Percentiles rank a stretch among this genome's conserved stretches.
Evolutionary conservation across 2,797 vertebrate genomes (phyloP).

Genomic region (Uromys caudimaculatus): DNA sequence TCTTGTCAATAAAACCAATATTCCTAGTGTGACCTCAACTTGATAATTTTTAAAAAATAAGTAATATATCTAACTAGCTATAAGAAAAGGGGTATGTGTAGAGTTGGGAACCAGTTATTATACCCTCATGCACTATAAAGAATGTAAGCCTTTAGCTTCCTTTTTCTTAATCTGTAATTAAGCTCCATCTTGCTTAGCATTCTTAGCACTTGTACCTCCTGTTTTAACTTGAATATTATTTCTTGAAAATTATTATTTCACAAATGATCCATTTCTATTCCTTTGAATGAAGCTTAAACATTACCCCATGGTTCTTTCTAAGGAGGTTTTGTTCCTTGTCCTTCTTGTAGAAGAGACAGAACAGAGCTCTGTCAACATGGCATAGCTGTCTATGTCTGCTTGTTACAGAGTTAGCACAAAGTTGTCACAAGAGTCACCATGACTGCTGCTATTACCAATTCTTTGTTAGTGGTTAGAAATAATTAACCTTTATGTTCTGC

Average conservation of each 20-base stretch:
- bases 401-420: neutral
- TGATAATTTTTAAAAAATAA: constrained; percentile 39
- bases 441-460: neutral
- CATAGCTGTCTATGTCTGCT: neutral
- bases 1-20: constrained; percentile 57
- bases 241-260: neutral
- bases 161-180: neutral
- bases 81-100: neutral
- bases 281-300: neutral
- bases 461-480: constrained; percentile 35
- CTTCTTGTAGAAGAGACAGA: neutral
- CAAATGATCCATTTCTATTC: neutral
- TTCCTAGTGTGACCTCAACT: constrained; percentile 35
- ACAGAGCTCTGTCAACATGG: neutral
- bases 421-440: neutral
- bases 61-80: neutral
- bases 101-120: neutral
- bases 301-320: neutral
- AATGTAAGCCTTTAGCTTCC: constrained; percentile 39
- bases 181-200: neutral
- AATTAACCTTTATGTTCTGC: neutral
- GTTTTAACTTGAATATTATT: constrained; percentile 18
- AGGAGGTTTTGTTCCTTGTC: neutral
- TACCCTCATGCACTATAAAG: neutral
- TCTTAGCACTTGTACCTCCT: neutral